Evolutionary conservation across 2,888 invertebrate species (phyloP).

Genomic region (Ectropis crepuscularia): DNA sequence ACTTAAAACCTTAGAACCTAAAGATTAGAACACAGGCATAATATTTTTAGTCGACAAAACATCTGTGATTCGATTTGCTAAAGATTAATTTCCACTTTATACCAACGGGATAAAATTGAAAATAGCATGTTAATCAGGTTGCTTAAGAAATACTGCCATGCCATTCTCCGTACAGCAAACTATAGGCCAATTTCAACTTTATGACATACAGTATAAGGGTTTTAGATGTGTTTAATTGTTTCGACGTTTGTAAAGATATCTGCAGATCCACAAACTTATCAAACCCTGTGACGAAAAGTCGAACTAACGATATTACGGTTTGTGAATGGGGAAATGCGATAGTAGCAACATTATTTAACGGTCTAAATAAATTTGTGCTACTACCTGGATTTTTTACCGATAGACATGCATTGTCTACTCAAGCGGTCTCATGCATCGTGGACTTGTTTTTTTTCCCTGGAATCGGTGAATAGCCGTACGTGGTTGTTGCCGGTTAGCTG

Average conservation of each 20-base stretch:
- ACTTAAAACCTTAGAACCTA: conserved; percentile 24
- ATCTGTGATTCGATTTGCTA: conserved; percentile 37
- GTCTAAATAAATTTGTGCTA: too few relatives aligned
- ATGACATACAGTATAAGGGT: neutral
- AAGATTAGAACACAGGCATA: conserved; percentile 17
- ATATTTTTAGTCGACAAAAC: conserved; percentile 31
- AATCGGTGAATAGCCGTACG: conserved; percentile 29
- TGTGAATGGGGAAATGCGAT: too few relatives aligned
- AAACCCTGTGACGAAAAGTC: too few relatives aligned
- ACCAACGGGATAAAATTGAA: conserved; percentile 19
- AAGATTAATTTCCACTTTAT: conserved; percentile 29
- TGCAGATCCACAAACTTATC: too few relatives aligned
- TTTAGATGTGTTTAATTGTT: conserved; percentile 20
- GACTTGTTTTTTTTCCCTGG: conserved; percentile 28
- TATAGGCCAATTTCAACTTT: conserved; percentile 29
- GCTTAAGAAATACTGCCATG: conserved; percentile 28
- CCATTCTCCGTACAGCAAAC: conserved; percentile 5
- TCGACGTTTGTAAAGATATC: conserved; percentile 48
- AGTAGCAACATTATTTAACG: too few relatives aligned
- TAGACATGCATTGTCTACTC: conserved; percentile 56
- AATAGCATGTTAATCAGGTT: conserved; percentile 34
- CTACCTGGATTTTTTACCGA: conserved; percentile 61
- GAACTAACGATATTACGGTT: too few relatives aligned
- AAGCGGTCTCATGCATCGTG: conserved; percentile 51
- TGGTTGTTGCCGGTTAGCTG: conserved; percentile 8